phyloP scores from a whole-genome alignment of 1,140 invertebrate genomes.

The Drosophila ohnishii region DNA sequence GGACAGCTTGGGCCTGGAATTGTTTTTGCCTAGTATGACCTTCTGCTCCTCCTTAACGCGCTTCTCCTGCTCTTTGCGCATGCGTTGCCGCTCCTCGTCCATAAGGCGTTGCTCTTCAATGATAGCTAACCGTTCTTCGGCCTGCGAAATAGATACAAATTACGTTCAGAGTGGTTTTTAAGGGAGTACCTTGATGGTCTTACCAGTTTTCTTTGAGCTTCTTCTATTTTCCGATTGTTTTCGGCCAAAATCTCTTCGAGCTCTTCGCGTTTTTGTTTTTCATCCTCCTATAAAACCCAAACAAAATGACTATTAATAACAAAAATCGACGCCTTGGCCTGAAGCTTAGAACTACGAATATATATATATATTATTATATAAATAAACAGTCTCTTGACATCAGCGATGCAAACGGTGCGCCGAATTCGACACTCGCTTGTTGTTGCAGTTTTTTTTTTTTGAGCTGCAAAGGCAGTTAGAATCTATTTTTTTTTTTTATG shows the following conservation, averaged over 20 bases:
- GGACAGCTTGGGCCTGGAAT: constrained; percentile 96
- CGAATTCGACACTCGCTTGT: constrained; percentile 35
- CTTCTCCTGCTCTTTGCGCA: constrained; percentile 96
- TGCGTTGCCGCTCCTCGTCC: constrained; percentile 95
- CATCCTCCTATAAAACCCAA: constrained; percentile 93
- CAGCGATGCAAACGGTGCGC: constrained; percentile 60
- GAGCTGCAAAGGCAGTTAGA: constrained; percentile 69
- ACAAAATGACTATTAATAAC: constrained; percentile 67
- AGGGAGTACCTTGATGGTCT: constrained; percentile 33
- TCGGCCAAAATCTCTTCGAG: constrained; percentile 98
- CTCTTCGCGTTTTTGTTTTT: constrained; percentile 96
- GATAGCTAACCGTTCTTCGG: constrained; percentile 97
- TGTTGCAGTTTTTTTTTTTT: constrained; percentile 45
- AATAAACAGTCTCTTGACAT: constrained; percentile 69
- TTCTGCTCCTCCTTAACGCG: constrained; percentile 97
- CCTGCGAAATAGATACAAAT: constrained; percentile 83
- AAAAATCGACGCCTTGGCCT: constrained; percentile 28
- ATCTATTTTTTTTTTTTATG: constrained; percentile 57
- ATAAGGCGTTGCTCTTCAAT: constrained; percentile 98
- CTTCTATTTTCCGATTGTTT: constrained; percentile 98
- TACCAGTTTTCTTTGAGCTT: constrained; percentile 98
- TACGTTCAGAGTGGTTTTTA: background rate
- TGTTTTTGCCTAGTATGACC: constrained; percentile 98
- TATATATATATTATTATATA: constrained; percentile 61
- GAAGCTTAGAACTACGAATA: constrained; percentile 59